Conservation (phyloP, 1,140 invertebrate genomes). For the Caenorhabditis latens region DNA sequence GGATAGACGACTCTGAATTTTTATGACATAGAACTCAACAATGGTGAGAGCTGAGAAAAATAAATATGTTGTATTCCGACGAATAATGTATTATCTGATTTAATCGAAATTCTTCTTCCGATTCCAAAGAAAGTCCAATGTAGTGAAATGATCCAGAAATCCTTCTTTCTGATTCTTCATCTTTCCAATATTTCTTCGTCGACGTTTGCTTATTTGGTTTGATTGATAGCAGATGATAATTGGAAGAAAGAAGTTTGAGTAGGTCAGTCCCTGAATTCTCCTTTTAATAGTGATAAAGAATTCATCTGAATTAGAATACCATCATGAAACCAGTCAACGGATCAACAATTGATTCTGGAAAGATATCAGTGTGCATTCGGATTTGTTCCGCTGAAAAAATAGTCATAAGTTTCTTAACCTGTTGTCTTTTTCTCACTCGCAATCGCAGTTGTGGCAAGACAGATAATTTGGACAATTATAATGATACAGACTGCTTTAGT, state of each 20-base stretch:
- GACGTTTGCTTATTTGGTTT: neutral
- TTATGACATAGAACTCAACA: no score
- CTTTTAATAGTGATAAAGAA: neutral
- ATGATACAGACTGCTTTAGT: conserved; percentile 20
- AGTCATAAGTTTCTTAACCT: neutral
- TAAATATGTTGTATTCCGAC: no score
- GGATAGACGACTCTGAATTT: no score
- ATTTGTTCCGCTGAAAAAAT: neutral
- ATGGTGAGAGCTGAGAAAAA: no score
- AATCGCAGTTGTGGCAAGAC: neutral
- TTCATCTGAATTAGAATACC: neutral
- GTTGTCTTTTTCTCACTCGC: neutral
- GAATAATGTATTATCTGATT: no score
- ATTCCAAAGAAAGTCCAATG: neutral
- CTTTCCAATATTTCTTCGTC: neutral
- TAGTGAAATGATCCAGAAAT: neutral
- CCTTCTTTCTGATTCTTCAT: neutral
- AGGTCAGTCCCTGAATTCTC: neutral
- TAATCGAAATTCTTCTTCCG: no score
- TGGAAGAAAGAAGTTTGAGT: neutral
- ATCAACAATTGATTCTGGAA: neutral
- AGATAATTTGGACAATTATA: neutral
- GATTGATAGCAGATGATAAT: conserved; percentile 16
- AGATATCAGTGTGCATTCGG: neutral
- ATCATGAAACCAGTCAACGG: neutral